Percentiles rank a stretch among this genome's conserved stretches.
These are phyloP conservation scores for Sminthurinus signatus DNA, from an alignment of 1,140 invertebrate species.

Conservation along the genomic window DNA sequence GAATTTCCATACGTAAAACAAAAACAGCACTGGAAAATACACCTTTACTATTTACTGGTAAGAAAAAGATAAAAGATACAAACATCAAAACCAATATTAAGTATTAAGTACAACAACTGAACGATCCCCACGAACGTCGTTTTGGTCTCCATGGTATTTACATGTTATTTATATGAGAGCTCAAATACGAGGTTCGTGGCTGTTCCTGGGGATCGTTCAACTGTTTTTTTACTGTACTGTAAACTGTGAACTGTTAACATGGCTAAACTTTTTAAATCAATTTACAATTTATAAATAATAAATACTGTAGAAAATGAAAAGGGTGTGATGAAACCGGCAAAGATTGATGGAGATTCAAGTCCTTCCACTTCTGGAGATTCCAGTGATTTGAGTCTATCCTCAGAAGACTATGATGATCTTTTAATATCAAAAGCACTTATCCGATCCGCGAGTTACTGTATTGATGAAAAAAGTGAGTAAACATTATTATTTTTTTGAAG, in stretches of 20 bases:
- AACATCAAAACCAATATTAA: background rate
- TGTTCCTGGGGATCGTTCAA: too few species aligned
- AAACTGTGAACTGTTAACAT: background rate
- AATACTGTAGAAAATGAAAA: constrained; percentile 8
- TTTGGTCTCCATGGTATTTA: too few species aligned
- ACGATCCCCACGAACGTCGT: too few species aligned
- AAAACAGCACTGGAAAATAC: constrained; percentile 4
- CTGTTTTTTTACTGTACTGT: background rate
- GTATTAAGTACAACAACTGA: background rate
- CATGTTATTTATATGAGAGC: too few species aligned
- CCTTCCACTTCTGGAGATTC: constrained; percentile 1
- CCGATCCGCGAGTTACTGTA: background rate
- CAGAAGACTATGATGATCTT: constrained; percentile 16
- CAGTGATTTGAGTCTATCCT: background rate
- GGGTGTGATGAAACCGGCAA: constrained; percentile 5
- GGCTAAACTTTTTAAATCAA: background rate
- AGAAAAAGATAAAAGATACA: background rate
- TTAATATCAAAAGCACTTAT: constrained; percentile 15
- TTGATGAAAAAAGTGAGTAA: background rate
- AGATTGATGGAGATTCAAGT: background rate
- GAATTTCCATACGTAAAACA: background rate
- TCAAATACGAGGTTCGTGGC: too few species aligned
- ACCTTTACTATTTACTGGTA: constrained; percentile 10
- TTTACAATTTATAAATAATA: background rate
- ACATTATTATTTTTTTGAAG: background rate